Conservation (phyloP, 1,140 invertebrate species). For the Drosophila quadrilineata region DNA sequence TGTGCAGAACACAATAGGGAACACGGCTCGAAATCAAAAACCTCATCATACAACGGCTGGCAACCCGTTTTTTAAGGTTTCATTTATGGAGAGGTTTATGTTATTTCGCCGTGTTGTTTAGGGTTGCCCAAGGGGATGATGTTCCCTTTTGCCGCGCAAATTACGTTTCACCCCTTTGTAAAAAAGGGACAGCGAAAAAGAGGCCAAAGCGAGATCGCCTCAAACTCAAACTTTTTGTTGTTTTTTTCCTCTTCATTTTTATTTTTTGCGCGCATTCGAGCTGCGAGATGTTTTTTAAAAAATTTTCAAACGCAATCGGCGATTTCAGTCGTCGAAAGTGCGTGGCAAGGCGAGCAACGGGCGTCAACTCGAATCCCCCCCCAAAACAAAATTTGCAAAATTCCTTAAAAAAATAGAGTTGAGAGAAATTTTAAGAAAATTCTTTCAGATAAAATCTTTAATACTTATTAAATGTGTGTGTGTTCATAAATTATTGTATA, state of each 20-base stretch:
- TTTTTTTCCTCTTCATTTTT: conserved; percentile 4
- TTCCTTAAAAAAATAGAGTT: background rate
- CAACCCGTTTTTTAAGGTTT: conserved; percentile 49
- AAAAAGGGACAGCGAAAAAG: conserved; percentile 54
- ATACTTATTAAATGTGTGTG: background rate
- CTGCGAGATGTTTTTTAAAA: conserved; percentile 50
- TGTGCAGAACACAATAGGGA: conserved; percentile 51
- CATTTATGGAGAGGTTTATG: too few species aligned
- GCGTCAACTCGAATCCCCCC: conserved; percentile 9
- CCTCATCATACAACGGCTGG: conserved; percentile 28
- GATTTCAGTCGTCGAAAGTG: conserved; percentile 70
- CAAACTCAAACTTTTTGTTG: too few species aligned
- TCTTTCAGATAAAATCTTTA: background rate
- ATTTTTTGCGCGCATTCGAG: conserved; percentile 35
- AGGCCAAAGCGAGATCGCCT: conserved; percentile 58
- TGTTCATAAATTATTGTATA: background rate
- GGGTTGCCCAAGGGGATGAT: conserved; percentile 68
- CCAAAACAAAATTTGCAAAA: background rate
- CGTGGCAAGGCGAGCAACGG: conserved; percentile 55
- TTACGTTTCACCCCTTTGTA: conserved; percentile 74
- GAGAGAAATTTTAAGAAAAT: background rate
- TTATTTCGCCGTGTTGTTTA: too few species aligned
- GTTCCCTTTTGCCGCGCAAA: conserved; percentile 45
- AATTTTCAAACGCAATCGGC: conserved; percentile 37
- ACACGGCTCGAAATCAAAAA: conserved; percentile 51